These are phyloP conservation scores for Steinernema khuongi DNA, from an alignment of 1,140 invertebrate genomes.

Conservation along the genomic window DNA sequence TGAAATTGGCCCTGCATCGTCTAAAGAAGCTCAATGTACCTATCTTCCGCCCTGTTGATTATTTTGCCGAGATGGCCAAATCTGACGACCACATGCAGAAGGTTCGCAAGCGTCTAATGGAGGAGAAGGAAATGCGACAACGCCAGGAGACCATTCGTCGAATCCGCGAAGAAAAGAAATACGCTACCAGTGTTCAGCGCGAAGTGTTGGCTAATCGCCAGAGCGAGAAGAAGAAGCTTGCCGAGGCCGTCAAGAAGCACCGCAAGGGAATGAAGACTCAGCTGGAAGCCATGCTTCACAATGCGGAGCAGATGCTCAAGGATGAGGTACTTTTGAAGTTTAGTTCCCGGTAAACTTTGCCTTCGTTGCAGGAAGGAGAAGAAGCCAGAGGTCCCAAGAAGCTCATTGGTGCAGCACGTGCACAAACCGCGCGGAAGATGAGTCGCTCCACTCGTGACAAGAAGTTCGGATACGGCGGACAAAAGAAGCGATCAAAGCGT, in stretches of 20 bases:
- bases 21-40: slow-evolving; percentile 40
- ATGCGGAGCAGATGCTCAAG: slow-evolving; percentile 60
- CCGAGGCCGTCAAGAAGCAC: slow-evolving; percentile 62
- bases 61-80: slow-evolving; percentile 98
- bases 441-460: slow-evolving; percentile 65
- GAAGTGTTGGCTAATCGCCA: slow-evolving; percentile 75
- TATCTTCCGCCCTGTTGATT: slow-evolving; percentile 73
- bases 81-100: slow-evolving; percentile 95
- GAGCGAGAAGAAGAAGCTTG: slow-evolving; percentile 69
- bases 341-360: slow-evolving; percentile 27
- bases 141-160: slow-evolving; percentile 81
- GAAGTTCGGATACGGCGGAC: slow-evolving; percentile 90
- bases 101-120: slow-evolving; percentile 74
- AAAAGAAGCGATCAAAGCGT: slow-evolving; percentile 79
- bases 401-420: background rate
- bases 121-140: slow-evolving; percentile 76
- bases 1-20: slow-evolving; percentile 41
- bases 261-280: slow-evolving; percentile 58
- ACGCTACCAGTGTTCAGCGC: slow-evolving; percentile 72
- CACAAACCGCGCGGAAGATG: slow-evolving; percentile 29
- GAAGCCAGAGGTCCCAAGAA: slow-evolving; percentile 17
- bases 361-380: slow-evolving; percentile 25
- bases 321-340: slow-evolving; percentile 49
- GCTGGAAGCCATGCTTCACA: slow-evolving; percentile 54
- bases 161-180: slow-evolving; percentile 80